phyloP scores from a whole-genome alignment of 2,113 vertebrate species.

The Nothobranchius kuhntae region DNA sequence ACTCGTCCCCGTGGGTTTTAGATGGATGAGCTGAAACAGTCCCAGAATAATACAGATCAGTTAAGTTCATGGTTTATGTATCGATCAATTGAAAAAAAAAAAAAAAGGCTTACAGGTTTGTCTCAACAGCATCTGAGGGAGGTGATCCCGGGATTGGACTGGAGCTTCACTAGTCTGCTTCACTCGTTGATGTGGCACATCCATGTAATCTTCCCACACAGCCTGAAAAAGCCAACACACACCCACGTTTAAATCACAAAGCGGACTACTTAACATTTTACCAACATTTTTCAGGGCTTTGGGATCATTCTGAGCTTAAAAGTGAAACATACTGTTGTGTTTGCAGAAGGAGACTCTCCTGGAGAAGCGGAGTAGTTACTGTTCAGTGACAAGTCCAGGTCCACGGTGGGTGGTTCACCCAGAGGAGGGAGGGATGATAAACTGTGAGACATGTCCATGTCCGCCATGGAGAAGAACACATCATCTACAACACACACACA shows the following conservation, averaged over 20 bases:
- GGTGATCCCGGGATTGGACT: conserved; percentile 72
- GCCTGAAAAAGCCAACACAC: conserved; percentile 70
- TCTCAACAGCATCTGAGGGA: conserved; percentile 80
- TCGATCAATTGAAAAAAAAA: not conserved
- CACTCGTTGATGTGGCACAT: conserved; percentile 83
- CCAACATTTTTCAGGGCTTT: no score
- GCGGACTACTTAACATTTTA: no score
- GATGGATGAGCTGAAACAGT: conserved; percentile 86
- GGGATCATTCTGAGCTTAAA: not conserved
- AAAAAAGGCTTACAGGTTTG: conserved; percentile 83
- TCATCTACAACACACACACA: conserved; percentile 84
- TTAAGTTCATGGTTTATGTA: no score
- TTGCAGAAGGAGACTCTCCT: conserved; percentile 88
- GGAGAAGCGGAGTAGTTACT: conserved; percentile 92
- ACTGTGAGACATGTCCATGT: conserved; percentile 99
- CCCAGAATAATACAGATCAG: not conserved
- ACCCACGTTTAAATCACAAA: not conserved
- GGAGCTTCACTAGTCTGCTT: conserved; percentile 76
- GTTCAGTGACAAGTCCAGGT: conserved; percentile 92
- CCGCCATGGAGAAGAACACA: conserved; percentile 99
- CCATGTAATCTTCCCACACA: conserved; percentile 91
- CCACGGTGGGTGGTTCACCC: conserved; percentile 93
- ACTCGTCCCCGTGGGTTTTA: conserved; percentile 91
- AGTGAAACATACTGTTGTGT: conserved; percentile 79
- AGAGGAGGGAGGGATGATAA: conserved; percentile 95